These are phyloP conservation scores for Sakesphorus luctuosus DNA, from an alignment of 2,113 vertebrate genomes.

Conservation along the genomic window DNA sequence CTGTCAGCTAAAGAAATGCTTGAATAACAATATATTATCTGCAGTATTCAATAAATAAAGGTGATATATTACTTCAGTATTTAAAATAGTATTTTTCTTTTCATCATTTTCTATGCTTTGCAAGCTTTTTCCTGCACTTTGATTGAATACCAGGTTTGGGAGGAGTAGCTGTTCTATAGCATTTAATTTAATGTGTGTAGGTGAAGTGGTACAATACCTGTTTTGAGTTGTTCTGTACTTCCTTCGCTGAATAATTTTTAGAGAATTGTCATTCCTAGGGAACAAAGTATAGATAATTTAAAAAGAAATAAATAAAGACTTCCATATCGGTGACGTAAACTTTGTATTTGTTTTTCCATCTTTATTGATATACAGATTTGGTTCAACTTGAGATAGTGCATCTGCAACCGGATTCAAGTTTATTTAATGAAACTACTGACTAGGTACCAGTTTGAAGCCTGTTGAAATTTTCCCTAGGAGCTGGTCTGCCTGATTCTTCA, in stretches of 20 bases:
- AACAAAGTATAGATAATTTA: background rate
- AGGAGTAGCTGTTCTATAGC: background rate
- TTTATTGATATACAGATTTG: background rate
- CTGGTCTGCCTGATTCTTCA: background rate
- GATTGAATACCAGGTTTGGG: background rate
- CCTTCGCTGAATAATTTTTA: background rate
- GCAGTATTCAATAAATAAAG: background rate
- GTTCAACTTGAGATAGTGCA: background rate
- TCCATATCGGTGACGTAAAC: background rate
- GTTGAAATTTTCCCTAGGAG: background rate
- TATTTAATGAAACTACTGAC: background rate
- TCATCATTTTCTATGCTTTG: background rate
- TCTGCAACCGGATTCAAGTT: background rate
- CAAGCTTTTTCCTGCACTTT: background rate
- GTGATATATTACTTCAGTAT: background rate
- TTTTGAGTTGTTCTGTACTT: background rate
- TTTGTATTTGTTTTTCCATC: background rate
- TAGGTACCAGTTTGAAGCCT: background rate
- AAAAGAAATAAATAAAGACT: background rate
- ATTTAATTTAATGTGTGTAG: background rate
- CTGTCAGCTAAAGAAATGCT: background rate
- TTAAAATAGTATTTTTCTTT: background rate
- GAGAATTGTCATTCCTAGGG: background rate
- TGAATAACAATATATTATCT: background rate
- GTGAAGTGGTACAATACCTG: background rate